Evolutionary conservation across 2,888 invertebrate genomes (phyloP).

Genomic region (Hydriomena furcata): DNA sequence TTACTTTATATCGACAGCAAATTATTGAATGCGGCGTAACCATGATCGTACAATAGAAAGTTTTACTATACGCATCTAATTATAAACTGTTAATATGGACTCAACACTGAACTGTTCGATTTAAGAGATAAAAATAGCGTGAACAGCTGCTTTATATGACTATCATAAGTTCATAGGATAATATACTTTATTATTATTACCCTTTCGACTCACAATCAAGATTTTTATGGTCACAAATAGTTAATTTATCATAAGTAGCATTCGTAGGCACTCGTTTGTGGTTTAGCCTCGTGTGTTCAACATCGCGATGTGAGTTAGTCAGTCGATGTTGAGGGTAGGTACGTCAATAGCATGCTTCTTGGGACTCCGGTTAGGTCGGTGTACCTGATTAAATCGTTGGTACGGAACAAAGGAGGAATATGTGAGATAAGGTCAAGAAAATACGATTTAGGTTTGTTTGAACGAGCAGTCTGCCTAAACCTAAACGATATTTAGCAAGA

Average conservation of each 20-base stretch:
- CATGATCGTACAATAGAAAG: conserved; percentile 54
- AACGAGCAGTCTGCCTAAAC: too few relatives aligned
- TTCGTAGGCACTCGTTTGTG: conserved; percentile 78
- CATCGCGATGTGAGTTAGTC: conserved; percentile 55
- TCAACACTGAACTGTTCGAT: conserved; percentile 63
- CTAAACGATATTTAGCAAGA: too few relatives aligned
- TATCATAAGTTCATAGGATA: conserved; percentile 69
- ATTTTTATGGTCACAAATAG: conserved; percentile 73
- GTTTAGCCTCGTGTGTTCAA: conserved; percentile 62
- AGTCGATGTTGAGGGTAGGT: conserved; percentile 57
- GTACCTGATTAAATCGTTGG: conserved; percentile 16
- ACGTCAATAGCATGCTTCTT: conserved; percentile 37
- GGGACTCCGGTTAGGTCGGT: conserved; percentile 19
- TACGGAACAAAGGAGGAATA: conserved; percentile 22
- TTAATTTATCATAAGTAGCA: conserved; percentile 80
- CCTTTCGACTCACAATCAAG: conserved; percentile 80
- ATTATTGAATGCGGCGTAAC: conserved; percentile 47
- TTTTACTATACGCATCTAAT: conserved; percentile 64
- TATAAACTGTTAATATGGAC: conserved; percentile 67
- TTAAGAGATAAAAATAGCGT: conserved; percentile 69
- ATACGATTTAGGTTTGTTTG: too few relatives aligned
- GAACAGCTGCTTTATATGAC: conserved; percentile 59
- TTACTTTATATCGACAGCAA: conserved; percentile 59
- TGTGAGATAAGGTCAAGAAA: too few relatives aligned
- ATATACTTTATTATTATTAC: conserved; percentile 66